These are phyloP conservation scores for Amazona finschi DNA, from an alignment of 2,797 vertebrate species.

Conservation along the genomic window DNA sequence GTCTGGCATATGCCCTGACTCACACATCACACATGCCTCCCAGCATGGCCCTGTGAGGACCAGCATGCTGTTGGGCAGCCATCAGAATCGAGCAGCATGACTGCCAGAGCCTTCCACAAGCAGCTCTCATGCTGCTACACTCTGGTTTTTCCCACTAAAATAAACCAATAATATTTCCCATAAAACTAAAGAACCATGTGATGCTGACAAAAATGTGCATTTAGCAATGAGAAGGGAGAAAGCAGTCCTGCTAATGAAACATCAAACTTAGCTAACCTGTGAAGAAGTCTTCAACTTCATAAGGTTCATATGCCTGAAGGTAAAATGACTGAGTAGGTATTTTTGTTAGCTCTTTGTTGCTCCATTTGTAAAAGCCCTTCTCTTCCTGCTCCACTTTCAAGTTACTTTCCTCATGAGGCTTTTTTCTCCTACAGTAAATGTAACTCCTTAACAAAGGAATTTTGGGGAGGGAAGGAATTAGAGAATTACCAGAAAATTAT, in stretches of 20 bases:
- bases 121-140: neutral
- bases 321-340: neutral
- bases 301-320: neutral
- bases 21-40: accelerated
- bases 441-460: conserved; percentile 29
- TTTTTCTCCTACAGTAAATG: neutral
- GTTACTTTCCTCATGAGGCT: neutral
- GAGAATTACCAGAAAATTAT: conserved; percentile 75
- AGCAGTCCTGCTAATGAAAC: neutral
- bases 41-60: accelerated
- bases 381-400: neutral
- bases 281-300: neutral
- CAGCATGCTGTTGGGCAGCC: accelerated
- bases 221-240: neutral
- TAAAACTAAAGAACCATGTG: accelerated
- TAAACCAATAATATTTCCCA: neutral
- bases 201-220: accelerated
- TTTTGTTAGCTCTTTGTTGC: neutral
- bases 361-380: neutral
- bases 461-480: conserved; percentile 28
- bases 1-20: accelerated
- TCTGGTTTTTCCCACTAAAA: neutral
- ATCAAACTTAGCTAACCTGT: neutral
- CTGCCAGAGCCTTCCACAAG: neutral
- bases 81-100: accelerated